Conservation (phyloP, 2,888 invertebrate species). For the Lasioglossum vierecki region DNA sequence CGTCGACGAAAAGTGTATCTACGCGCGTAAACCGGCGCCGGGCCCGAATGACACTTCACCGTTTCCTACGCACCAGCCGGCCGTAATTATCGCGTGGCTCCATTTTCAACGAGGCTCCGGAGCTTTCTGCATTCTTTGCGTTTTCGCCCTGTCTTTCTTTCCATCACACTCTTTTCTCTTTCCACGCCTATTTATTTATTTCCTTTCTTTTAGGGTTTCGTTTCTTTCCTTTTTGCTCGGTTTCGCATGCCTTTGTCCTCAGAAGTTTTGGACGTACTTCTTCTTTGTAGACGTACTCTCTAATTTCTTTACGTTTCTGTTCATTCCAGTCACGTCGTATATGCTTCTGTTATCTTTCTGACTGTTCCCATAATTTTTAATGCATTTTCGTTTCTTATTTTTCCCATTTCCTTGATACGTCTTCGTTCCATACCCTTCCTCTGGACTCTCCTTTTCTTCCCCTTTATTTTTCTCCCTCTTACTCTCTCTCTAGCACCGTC, state of each 20-base stretch:
- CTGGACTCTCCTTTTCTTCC: not conserved
- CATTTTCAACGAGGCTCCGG: constrained; percentile 36
- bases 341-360: not conserved
- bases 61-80: constrained; percentile 38
- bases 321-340: not conserved
- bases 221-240: not conserved
- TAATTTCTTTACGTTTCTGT: not conserved
- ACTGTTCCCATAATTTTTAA: not conserved
- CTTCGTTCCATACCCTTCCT: not conserved
- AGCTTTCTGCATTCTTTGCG: not conserved
- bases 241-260: not conserved
- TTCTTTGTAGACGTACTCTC: not conserved
- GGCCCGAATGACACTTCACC: constrained; percentile 39
- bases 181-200: not conserved
- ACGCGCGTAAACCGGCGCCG: constrained; percentile 32
- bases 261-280: too few relatives aligned
- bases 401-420: not conserved
- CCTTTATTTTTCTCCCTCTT: not conserved
- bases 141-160: not conserved
- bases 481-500: not conserved
- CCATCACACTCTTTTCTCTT: not conserved
- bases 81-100: constrained; percentile 52
- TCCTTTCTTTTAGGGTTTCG: not conserved
- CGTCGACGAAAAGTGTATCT: constrained; percentile 29
- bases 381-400: not conserved